Evolutionary conservation across 2,113 vertebrate species (phyloP), one percentile per base, ranked within the genome.

Genomic region (Coptodon bakossiorum): DNA sequence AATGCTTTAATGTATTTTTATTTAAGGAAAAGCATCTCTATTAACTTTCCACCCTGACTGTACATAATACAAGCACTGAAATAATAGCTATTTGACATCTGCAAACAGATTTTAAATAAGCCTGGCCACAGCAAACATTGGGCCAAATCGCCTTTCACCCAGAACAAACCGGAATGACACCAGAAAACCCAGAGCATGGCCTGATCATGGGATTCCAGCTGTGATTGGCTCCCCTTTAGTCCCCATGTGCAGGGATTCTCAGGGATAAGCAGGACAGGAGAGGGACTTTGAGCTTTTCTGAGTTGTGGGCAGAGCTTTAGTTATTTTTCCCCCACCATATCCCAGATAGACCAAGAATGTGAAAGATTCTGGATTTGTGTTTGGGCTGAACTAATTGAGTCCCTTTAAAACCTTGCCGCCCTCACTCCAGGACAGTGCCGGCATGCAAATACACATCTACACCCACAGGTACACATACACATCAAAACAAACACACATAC

Each of bases 311-410:
- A 87, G 86, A 91, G 94, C 80, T 92, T 86, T 90, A 88, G 88
- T 90, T 86, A 93, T 92, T 85, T 57, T 27, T 90, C 84, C 54
- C 63, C 54, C 17, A 13, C 83, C 85, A 95, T 89, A 95, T 94
- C 94, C 92, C 90, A 88, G 89, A 93, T 90, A 94, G 90, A 91
- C 92, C 86, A 89, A 87, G 90, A 93, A 95, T 89, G 90, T 61
- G 79, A 61, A 88, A 89, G 82, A 92, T 89, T 93, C 90, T 7
- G 95, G 94, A 95, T 96, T 95, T 96, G 94, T 95, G 92, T 95
- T 91, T 84, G 89, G 91, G 94, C 93, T 95, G 93, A 96, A 95
- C 95, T 96, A 96, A 96, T 96, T 96, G 92, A 96, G 95, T 93
- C 93, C 86, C 93, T 93, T 92, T 93, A 92, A 95, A 93, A 90